These are phyloP conservation scores for Eubasilissa regina DNA, from an alignment of 1,140 invertebrate genomes.

Conservation along the genomic window DNA sequence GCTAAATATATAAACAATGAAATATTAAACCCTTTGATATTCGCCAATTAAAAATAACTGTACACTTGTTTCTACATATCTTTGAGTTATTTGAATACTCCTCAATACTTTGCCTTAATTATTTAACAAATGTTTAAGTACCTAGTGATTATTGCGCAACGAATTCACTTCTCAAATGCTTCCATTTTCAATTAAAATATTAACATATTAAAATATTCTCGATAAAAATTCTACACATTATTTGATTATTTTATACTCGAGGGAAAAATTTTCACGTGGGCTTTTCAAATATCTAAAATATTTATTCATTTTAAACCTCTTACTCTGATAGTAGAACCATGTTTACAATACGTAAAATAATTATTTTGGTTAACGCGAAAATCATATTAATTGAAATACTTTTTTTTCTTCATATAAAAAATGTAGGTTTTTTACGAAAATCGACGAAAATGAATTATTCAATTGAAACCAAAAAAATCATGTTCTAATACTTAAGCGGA, in stretches of 20 bases:
- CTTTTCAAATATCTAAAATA: neutral
- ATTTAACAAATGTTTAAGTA: constrained; percentile 51
- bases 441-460: too few relatives aligned
- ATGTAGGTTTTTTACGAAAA: too few relatives aligned
- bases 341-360: too few relatives aligned
- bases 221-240: constrained; percentile 15
- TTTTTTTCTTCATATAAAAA: too few relatives aligned
- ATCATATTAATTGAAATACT: too few relatives aligned
- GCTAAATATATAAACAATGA: constrained; percentile 44
- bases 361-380: too few relatives aligned
- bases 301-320: neutral
- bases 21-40: constrained; percentile 32
- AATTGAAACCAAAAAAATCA: too few relatives aligned
- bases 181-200: constrained; percentile 29
- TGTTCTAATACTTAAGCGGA: neutral
- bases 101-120: constrained; percentile 41
- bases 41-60: constrained; percentile 46
- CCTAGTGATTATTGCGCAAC: constrained; percentile 60
- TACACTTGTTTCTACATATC: constrained; percentile 45
- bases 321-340: too few relatives aligned
- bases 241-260: constrained; percentile 1
- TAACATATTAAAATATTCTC: constrained; percentile 29
- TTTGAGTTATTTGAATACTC: constrained; percentile 16
- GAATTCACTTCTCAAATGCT: constrained; percentile 51
- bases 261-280: neutral